Base-by-base conservation (phyloP, 2,888 invertebrate species). In the Hypomecis atomaria region DNA sequence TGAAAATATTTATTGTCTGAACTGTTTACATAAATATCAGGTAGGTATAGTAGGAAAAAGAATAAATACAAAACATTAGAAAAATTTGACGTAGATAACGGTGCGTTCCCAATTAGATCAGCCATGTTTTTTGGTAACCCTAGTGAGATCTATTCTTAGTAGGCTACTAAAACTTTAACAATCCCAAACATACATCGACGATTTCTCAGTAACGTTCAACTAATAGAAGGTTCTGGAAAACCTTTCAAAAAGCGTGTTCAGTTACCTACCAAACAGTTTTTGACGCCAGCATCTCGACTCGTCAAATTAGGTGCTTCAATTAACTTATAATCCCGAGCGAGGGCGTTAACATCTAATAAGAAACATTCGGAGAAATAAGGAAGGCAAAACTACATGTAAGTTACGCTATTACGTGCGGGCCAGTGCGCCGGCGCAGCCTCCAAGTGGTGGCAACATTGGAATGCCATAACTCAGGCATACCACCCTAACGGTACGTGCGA, bases 401-500 rank as follows among this genome's bases (percentile, higher is more conserved):
- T 81, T 81, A 81, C 81, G 78, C 77, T 79, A 81, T 81, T 82
- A 82, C 81, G 78, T 76, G 65, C 73, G 69, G 74, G 67, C 73
- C 73, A 72, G 74, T 69, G 72, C 78, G 77, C 74, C 73, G 68
- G 76, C 85, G 73, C 90, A 90, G 91, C 91, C 89, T 90, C 91
- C 89, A 77, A 73, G 80, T 86, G 88, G 89, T 86, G 90, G 89
- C 82, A 86, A 86, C 87, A 87, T 90, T 74, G 92, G 92, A 92
- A 92, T 92, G 90, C 90, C 85, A 90, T 91, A 92, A 90, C 87
- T 91, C 89, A 87, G 87, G 84, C 87, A 86, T 87, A 90, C 89
- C 85, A 88, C 89, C 83, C 89, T 91, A 92, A 92, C 92, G 91
- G 91, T 91, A 87, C 84, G 91, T 74, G 82, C 50, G 85, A 90